phyloP scores from a whole-genome alignment of 2,797 vertebrate genomes.

The Eupleurogrammus muticus region DNA sequence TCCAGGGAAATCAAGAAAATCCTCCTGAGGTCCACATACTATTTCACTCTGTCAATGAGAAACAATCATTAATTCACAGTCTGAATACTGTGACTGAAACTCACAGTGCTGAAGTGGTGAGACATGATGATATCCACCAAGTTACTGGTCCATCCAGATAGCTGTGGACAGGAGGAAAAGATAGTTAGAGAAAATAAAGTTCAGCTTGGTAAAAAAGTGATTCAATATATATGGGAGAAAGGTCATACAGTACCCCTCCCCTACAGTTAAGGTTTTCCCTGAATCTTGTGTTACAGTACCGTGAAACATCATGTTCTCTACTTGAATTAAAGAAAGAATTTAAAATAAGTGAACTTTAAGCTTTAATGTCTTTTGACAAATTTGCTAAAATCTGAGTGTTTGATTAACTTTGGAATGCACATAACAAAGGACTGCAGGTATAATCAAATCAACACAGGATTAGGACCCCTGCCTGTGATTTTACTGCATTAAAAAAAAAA shows the following conservation, averaged over 20 bases:
- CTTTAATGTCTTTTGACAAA: background rate
- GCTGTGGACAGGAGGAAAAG: conserved; percentile 77
- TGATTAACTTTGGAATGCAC: conserved; percentile 20
- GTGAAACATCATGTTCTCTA: background rate
- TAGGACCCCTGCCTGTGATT: conserved; percentile 8
- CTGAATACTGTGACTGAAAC: conserved; percentile 60
- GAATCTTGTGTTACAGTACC: background rate
- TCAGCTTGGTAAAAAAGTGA: background rate
- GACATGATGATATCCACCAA: conserved; percentile 94
- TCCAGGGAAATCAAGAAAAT: conserved; percentile 56
- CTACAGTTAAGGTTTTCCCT: too few relatives aligned
- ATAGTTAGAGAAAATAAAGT: background rate
- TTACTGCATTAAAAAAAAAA: background rate
- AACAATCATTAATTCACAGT: background rate
- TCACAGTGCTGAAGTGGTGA: conserved; percentile 97
- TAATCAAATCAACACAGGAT: conserved; percentile 37
- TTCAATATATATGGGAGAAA: conserved; percentile 13
- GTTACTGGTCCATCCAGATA: conserved; percentile 96
- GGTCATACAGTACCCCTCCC: background rate
- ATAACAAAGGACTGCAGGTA: conserved; percentile 13
- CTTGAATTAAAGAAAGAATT: conserved; percentile 4
- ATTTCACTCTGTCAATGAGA: conserved; percentile 30
- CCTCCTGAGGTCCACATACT: conserved; percentile 9
- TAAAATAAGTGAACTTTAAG: background rate
- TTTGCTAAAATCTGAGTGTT: background rate